Evolutionary conservation across 2,888 invertebrate genomes (phyloP), one percentile per base, ranked within the genome.

Genomic region (Cerastis rubricosa): DNA sequence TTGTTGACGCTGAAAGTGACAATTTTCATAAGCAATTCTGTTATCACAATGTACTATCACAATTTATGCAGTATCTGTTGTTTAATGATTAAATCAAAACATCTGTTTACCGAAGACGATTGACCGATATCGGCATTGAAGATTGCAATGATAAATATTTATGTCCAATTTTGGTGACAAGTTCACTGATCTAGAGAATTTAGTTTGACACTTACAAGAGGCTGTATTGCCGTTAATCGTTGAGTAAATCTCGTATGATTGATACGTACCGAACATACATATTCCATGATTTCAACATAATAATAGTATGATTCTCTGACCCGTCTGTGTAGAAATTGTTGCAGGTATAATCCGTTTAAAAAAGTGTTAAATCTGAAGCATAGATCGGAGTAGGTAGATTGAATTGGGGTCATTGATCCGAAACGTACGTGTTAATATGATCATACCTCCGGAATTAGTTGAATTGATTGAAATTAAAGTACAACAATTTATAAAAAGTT

Each of bases 1-100:
- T 65, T n/a, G 9, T 40, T 25, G 0, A 29, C n/a, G 19, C 2
- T 22, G 35, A 11, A 49, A 54, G 22, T 9, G 35, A 19, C n/a
- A 54, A 61, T 70, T 25, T 70, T 29, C 7, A 47, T 29, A 25
- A 5, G 11, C 14, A 49, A 35, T 63, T n/a, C 61, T 49, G 35
- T 29, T 59, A 67, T 67, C 1, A 76, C 14, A 29, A 61, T 11
- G 12, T 61, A 43, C 11, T 54, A n/a, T 25, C 61, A 14, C 4
- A 35, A 54, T 12, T 25, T 51, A 11, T 35, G 25, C 80, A 47
- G 40, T 70, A 29, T 69, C 47, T 81, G 25, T 70, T 59, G 45
- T 49, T 57, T 22, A 25, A 35, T 51, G 6, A 49, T 64, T 19
- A n/a, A 65, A 81, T 74, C 66, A 84, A 71, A 70, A 85, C 69